Percentiles rank a stretch among this genome's conserved stretches.
Evolutionary conservation across 2,113 vertebrate species (phyloP).

Genomic region (Rhinolophus sinicus): DNA sequence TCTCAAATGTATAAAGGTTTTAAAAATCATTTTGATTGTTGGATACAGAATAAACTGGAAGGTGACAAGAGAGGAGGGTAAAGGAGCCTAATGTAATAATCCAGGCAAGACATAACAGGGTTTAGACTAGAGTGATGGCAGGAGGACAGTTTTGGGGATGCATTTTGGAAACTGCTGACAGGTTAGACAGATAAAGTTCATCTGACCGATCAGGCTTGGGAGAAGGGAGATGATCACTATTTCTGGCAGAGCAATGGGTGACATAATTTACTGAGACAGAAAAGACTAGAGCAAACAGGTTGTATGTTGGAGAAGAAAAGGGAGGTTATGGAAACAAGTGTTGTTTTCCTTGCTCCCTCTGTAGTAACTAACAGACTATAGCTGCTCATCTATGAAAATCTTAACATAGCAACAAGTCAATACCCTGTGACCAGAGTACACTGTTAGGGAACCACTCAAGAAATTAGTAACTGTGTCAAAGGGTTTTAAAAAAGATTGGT

Average conservation of each 20-base stretch:
- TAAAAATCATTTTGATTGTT: constrained; percentile 23
- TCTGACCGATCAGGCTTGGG: not conserved
- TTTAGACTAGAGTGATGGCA: not conserved
- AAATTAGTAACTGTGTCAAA: not conserved
- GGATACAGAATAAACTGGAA: constrained; percentile 21
- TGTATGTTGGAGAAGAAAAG: not conserved
- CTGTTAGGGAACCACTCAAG: not conserved
- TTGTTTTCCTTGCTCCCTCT: not conserved
- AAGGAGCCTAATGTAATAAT: not conserved
- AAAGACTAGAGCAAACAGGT: constrained; percentile 7
- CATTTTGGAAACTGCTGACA: not conserved
- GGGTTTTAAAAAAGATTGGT: not conserved
- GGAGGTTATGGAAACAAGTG: not conserved
- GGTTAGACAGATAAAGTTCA: not conserved
- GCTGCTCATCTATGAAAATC: not conserved
- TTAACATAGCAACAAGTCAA: not conserved
- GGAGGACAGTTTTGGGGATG: not conserved
- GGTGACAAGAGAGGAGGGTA: not conserved
- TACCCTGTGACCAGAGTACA: not conserved
- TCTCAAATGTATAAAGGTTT: constrained; percentile 17
- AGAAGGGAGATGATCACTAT: not conserved
- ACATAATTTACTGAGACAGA: constrained; percentile 13
- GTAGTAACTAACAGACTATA: not conserved
- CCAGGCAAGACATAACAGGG: not conserved
- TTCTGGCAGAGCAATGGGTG: not conserved